Conservation (phyloP, 2,113 vertebrate genomes). For the Plecotus auritus region DNA sequence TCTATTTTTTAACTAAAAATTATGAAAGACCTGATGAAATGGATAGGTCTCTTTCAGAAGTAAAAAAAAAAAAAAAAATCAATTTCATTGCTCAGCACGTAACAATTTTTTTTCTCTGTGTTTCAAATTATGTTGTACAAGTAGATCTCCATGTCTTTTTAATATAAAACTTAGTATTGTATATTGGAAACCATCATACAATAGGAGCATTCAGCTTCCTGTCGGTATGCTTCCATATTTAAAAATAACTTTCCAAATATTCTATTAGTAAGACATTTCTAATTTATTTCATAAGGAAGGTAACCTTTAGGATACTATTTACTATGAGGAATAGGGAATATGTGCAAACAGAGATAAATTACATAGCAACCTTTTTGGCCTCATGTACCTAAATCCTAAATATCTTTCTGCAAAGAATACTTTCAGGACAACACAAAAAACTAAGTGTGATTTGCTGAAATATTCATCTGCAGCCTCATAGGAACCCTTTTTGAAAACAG, state of each 20-base stretch:
- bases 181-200: slow-evolving; percentile 74
- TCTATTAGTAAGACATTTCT: background rate
- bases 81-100: slow-evolving; percentile 84
- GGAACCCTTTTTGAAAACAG: slow-evolving; percentile 49
- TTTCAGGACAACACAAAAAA: slow-evolving; percentile 55
- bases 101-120: slow-evolving; percentile 80
- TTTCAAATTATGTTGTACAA: slow-evolving; percentile 82
- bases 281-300: slow-evolving; percentile 45
- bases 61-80: slow-evolving; percentile 79
- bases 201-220: slow-evolving; percentile 68
- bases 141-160: slow-evolving; percentile 80
- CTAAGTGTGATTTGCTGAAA: slow-evolving; percentile 45
- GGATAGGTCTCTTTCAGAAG: slow-evolving; percentile 79
- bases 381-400: slow-evolving; percentile 44
- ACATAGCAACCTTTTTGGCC: slow-evolving; percentile 20
- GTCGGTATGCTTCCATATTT: slow-evolving; percentile 66
- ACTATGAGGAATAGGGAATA: slow-evolving; percentile 46
- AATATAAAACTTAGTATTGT: slow-evolving; percentile 77
- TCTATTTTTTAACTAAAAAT: slow-evolving; percentile 81
- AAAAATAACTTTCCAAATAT: slow-evolving; percentile 46
- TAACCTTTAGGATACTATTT: slow-evolving; percentile 40
- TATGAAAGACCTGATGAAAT: slow-evolving; percentile 78
- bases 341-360: slow-evolving; percentile 43
- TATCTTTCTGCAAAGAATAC: slow-evolving; percentile 43
- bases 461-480: slow-evolving; percentile 56